Percentiles rank a stretch among this genome's conserved stretches.
These are phyloP conservation scores for Amphipyra berbera DNA, from an alignment of 2,888 invertebrate genomes.

Conservation along the genomic window DNA sequence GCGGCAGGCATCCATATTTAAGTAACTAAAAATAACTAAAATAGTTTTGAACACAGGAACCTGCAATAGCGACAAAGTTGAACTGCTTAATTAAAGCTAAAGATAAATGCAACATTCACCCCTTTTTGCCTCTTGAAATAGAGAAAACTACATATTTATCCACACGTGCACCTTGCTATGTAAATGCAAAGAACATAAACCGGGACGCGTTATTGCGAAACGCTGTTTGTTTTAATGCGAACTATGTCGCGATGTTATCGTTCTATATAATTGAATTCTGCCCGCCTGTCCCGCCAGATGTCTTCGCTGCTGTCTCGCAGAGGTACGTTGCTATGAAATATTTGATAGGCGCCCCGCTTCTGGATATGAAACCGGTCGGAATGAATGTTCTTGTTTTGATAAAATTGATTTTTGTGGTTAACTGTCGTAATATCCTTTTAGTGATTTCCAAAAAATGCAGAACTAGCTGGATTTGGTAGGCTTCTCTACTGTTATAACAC, in stretches of 20 bases:
- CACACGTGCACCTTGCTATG: conserved; percentile 50
- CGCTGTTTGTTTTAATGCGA: conserved; percentile 76
- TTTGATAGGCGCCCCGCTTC: conserved; percentile 75
- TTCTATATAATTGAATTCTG: conserved; percentile 78
- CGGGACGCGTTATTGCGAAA: conserved; percentile 61
- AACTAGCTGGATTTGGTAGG: not conserved
- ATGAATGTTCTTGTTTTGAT: conserved; percentile 59
- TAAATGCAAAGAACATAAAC: conserved; percentile 62
- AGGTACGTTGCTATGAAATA: conserved; percentile 82
- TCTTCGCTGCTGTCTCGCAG: conserved; percentile 67
- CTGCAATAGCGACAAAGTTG: not conserved
- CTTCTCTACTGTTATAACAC: no score
- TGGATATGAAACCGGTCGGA: conserved; percentile 61
- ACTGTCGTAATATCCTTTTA: conserved; percentile 15
- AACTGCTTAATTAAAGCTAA: conserved; percentile 1
- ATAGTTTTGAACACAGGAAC: not conserved
- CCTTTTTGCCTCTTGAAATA: conserved; percentile 14
- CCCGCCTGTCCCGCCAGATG: conserved; percentile 77
- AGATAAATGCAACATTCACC: not conserved
- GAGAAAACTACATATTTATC: conserved; percentile 19
- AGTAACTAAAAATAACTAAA: no score
- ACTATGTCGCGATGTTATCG: conserved; percentile 72
- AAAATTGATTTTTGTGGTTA: conserved; percentile 56
- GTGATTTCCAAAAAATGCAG: not conserved
- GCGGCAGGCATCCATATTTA: no score